Evolutionary conservation across 2,797 vertebrate genomes (phyloP).

Genomic region (Microchirus variegatus): DNA sequence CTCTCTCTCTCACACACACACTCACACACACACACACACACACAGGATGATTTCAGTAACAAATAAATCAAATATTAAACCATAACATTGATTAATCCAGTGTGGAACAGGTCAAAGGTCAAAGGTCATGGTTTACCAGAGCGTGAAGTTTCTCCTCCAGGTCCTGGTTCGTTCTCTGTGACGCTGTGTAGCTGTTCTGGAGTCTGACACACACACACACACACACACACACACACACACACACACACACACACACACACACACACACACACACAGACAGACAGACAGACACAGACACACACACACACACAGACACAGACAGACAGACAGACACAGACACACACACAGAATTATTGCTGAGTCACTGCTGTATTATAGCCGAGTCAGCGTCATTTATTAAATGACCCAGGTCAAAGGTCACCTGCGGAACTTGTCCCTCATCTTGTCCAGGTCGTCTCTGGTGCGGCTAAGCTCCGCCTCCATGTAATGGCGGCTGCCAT

Average conservation of each 20-base stretch:
- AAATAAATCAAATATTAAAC: background rate
- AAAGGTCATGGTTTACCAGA: constrained; percentile 82
- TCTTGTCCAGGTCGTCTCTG: constrained; percentile 95
- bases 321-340: no score
- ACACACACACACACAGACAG: no score
- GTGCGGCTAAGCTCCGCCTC: constrained; percentile 92
- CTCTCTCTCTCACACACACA: no score
- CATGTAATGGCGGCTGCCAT: constrained; percentile 91
- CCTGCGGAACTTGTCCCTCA: constrained; percentile 98
- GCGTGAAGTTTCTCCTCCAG: constrained; percentile 97
- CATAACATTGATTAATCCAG: background rate
- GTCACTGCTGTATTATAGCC: background rate
- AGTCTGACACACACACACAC: constrained; percentile 78
- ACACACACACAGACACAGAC: no score
- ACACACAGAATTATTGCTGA: no score
- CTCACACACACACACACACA: constrained; percentile 3
- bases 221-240: background rate
- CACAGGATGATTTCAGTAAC: background rate
- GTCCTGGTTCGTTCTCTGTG: constrained; percentile 96
- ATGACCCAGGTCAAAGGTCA: constrained; percentile 40
- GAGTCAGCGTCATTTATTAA: background rate
- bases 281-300: no score
- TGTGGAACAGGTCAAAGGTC: background rate
- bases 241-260: background rate
- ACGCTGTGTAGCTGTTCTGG: constrained; percentile 97